Conservation (phyloP, 2,797 vertebrate genomes). For the Muraenolepis orangiensis region DNA sequence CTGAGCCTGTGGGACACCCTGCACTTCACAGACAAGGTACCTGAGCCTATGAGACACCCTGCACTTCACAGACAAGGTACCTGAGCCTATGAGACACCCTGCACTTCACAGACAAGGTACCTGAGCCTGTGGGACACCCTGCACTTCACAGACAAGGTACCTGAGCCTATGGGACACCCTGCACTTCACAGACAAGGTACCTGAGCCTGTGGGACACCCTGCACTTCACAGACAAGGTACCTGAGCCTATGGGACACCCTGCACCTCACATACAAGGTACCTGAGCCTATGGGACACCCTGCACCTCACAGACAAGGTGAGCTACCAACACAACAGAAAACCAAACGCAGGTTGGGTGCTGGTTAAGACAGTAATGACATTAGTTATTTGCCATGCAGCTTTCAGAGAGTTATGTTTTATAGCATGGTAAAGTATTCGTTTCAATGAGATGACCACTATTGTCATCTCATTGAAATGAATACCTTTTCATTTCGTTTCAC, state of each 20-base stretch:
- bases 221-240: conserved; percentile 58
- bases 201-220: conserved; percentile 72
- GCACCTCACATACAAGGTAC: conserved; percentile 58
- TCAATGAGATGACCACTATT: too few relatives aligned
- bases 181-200: conserved; percentile 58
- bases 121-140: conserved; percentile 72
- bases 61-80: conserved; percentile 58
- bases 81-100: conserved; percentile 72
- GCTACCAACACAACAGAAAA: conserved; percentile 10
- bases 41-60: conserved; percentile 72
- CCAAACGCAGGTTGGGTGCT: background rate
- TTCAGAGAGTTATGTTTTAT: background rate
- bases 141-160: conserved; percentile 58
- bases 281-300: conserved; percentile 72
- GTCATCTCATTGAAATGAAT: background rate
- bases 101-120: conserved; percentile 58
- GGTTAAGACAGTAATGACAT: conserved; percentile 7
- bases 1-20: conserved; percentile 72
- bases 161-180: conserved; percentile 72
- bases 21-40: conserved; percentile 65
- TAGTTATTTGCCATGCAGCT: background rate
- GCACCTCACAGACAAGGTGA: conserved; percentile 61
- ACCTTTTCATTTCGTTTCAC: background rate
- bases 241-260: conserved; percentile 72
- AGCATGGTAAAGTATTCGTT: background rate